Evolutionary conservation across 1,140 invertebrate species (phyloP), one percentile per base, ranked within the genome.

Genomic region (Panagrolaimus sp.): DNA sequence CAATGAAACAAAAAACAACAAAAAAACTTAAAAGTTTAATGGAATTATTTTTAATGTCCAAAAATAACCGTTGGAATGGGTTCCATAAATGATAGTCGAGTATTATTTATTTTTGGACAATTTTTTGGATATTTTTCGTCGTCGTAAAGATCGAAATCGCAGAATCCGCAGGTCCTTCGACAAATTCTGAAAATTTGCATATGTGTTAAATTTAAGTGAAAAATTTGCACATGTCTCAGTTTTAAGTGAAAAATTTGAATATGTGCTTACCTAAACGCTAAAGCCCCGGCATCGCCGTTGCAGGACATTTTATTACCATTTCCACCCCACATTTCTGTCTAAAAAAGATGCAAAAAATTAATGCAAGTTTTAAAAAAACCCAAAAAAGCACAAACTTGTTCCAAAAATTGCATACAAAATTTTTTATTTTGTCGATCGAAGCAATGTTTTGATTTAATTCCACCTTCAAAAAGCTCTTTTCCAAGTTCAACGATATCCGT

Each of bases 401-500:
- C 38, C 55, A 70, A 32, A 48, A 70, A 70, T 17, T 70, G 69
- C 21, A 38, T 38, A n/a, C 69, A 70, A 17, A 70, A 70, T 9
- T 67, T 48, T 9, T 47, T 26, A 32, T 70, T 70, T 15, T 70
- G 67, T 43, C 69, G 62, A 62, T 70, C 69, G 43, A 70, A 70
- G 47, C 69, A 70, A 55, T 70, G 69, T 4, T 55, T 26, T 15
- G 68, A 71, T 32, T 48, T 70, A 9, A 38, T 32, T 15, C 69
- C 69, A 28, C 44, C 43, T 14, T 26, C 69, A 67, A 74, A 73
- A 1, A 69, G 55, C 10, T 32, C 47, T 66, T 62, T 47, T 21
- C 69, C 69, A 14, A 70, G 62, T 45, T 68, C 73, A 45, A 71
- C 21, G 32, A 73, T 65, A 48, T 73, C 67, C 9, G 74, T 75